Evolutionary conservation across 2,888 invertebrate species (phyloP).

Genomic region (Epinotia ramella): DNA sequence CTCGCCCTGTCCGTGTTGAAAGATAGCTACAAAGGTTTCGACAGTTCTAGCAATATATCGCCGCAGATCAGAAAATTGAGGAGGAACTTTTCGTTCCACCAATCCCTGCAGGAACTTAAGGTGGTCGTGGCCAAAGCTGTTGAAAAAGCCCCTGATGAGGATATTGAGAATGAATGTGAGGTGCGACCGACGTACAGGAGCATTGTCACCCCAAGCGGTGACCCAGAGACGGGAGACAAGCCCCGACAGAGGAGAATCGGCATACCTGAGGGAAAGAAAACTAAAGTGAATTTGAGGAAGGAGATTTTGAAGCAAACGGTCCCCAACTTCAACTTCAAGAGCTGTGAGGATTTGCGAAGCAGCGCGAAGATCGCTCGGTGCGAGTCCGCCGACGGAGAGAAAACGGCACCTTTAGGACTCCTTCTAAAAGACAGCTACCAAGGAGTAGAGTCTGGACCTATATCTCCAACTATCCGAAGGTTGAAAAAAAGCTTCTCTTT

Average conservation of each 20-base stretch:
- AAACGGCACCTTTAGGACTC: conserved; percentile 45
- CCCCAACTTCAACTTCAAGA: conserved; percentile 62
- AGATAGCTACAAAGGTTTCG: conserved; percentile 70
- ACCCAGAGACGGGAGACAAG: conserved; percentile 48
- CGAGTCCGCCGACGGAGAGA: conserved; percentile 46
- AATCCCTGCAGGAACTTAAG: conserved; percentile 60
- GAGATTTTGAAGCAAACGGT: conserved; percentile 65
- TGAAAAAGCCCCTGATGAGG: conserved; percentile 32
- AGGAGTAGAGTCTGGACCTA: conserved; percentile 47
- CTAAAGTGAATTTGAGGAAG: conserved; percentile 63
- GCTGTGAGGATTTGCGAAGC: conserved; percentile 62
- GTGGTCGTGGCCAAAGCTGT: conserved; percentile 53
- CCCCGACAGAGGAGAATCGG: conserved; percentile 62
- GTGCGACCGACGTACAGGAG: conserved; percentile 56
- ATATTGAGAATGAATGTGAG: conserved; percentile 37
- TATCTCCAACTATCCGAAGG: conserved; percentile 53
- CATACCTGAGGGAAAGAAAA: conserved; percentile 58
- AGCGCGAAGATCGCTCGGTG: conserved; percentile 40
- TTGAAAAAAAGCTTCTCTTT: conserved; percentile 55
- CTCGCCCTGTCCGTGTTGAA: conserved; percentile 66
- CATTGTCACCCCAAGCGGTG: conserved; percentile 55
- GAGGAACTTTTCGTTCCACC: conserved; percentile 68
- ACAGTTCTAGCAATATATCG: conserved; percentile 59
- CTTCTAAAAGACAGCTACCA: conserved; percentile 52
- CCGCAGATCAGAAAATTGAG: conserved; percentile 71